phyloP scores from a whole-genome alignment of 1,140 invertebrate genomes.

The Marisa cornuarietis region DNA sequence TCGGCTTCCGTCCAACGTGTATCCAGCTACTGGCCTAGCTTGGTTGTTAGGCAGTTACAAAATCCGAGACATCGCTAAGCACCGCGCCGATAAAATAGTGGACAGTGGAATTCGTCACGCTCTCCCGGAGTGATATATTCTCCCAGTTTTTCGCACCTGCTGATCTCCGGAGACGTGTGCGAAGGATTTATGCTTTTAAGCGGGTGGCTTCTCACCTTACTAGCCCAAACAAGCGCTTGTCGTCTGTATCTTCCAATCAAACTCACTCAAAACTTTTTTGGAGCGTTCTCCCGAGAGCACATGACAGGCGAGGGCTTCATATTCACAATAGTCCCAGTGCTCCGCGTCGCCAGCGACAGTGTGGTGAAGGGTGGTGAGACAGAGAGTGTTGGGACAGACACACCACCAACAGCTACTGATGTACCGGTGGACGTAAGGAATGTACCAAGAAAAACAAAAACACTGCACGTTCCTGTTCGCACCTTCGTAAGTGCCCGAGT shows the following conservation, averaged over 20 bases:
- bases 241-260: not conserved
- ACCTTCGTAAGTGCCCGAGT: not conserved
- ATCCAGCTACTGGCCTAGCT: too few relatives aligned
- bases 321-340: not conserved
- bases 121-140: not conserved
- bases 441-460: not conserved
- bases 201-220: constrained; percentile 5
- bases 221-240: not conserved
- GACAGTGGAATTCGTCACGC: not conserved
- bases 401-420: not conserved
- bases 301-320: not conserved
- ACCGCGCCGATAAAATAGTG: not conserved
- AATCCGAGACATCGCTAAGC: not conserved
- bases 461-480: not conserved
- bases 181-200: constrained; percentile 4
- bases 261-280: not conserved
- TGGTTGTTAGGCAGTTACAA: not conserved
- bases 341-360: not conserved
- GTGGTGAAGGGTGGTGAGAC: not conserved
- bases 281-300: not conserved
- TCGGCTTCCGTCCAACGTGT: too few relatives aligned
- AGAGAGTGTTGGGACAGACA: not conserved
- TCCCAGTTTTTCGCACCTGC: not conserved
- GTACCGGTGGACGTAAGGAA: not conserved
- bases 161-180: not conserved